Base-by-base conservation (phyloP, 2,113 vertebrate genomes). In the Carollia perspicillata region DNA sequence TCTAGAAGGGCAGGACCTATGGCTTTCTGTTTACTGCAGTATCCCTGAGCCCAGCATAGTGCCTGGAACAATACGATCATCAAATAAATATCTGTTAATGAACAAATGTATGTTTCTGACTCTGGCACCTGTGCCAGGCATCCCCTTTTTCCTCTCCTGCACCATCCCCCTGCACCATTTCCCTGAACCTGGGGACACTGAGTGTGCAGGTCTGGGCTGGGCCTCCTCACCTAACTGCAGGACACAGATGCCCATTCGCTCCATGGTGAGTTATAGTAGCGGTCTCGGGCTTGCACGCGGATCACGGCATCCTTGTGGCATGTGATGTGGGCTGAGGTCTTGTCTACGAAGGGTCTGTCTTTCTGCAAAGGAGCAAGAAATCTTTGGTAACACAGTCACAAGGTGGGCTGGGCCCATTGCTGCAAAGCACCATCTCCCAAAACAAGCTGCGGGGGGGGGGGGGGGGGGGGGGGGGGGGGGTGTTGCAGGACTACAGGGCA, bases 201-300 rank as follows among this genome's bases (percentile, higher is more conserved):
- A 51, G 33, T 33, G 9, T 22, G 66, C 20, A 55, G 47, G 5
- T 12, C 30, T 63, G 78, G 42, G 3, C 20, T 33, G 42, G 14
- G 30, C 3, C n/a, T 84, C 44, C 97, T 97, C 87, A 97, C 97
- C 90, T 97, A 95, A 79, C 17, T 94, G 91, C 98, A 98, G 97
- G 97, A 95, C 0, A 55, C 85, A 0, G 97, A 72, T 33, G 98
- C 98, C 98, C 97, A 97, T 4, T 97, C 33, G 5, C 98, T 98
- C 98, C 98, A 98, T n/a, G 74, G 96, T 4, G 98, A 98, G 53
- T 66, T 97, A 28, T 98, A 98, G 42, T 98, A 98, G 55, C 96
- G 88, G 93, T 98, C 98, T 87, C 88, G 95, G 83, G 98, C 98
- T 95, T 91, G 97, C 90, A 98, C 93, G 0, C 1, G 30, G 35